Evolutionary conservation across 2,888 invertebrate species (phyloP).

Genomic region (Serrognathus titanus): DNA sequence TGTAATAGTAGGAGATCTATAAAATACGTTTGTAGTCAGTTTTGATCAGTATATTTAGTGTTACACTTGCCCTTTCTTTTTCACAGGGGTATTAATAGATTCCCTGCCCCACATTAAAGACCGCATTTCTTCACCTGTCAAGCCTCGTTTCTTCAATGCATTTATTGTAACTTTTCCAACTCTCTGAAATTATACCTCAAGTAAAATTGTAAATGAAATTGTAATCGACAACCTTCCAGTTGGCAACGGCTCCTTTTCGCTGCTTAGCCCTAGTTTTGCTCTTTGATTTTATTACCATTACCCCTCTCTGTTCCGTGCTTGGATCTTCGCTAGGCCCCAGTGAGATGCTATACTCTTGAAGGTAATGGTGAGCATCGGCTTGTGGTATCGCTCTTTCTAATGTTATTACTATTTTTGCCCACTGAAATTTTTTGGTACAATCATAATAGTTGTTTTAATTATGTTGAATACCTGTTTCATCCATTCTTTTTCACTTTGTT

Average conservation of each 20-base stretch:
- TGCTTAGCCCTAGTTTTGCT: conserved; percentile 95
- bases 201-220: conserved; percentile 1
- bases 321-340: conserved; percentile 80
- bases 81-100: conserved; percentile 82
- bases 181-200: conserved; percentile 53
- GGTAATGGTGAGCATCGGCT: conserved; percentile 83
- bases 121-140: conserved; percentile 83
- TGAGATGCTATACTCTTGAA: conserved; percentile 94
- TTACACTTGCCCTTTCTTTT: conserved; percentile 56
- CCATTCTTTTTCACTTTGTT: conserved; percentile 98
- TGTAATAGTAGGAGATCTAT: conserved; percentile 30
- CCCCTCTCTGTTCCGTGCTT: conserved; percentile 81
- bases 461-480: conserved; percentile 78
- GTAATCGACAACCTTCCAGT: conserved; percentile 84
- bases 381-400: conserved; percentile 91
- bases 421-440: conserved; percentile 54
- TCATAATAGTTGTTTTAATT: not conserved
- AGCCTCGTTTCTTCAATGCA: conserved; percentile 75
- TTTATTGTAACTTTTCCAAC: conserved; percentile 85
- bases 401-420: conserved; percentile 98
- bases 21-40: not conserved
- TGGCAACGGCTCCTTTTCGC: conserved; percentile 89
- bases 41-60: not conserved
- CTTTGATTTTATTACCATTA: conserved; percentile 97
- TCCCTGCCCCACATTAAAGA: conserved; percentile 89